Evolutionary conservation across 1,140 invertebrate genomes (phyloP).

Genomic region (Pseudomyrmex cubaensis): DNA sequence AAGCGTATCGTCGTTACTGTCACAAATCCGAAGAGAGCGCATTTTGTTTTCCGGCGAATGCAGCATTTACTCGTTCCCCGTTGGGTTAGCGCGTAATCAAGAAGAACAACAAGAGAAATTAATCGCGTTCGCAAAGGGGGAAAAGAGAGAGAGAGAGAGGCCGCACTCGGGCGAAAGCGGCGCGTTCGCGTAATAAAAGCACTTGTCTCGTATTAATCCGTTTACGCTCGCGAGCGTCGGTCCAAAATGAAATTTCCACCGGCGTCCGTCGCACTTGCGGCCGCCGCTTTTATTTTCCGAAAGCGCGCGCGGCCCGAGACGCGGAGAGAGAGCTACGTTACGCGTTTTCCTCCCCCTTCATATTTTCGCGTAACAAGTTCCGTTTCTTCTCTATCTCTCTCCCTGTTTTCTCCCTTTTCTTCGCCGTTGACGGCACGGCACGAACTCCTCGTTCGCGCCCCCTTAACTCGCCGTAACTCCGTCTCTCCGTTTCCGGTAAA

Average conservation of each 20-base stretch:
- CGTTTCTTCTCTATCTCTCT: neutral
- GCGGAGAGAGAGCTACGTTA: slow-evolving; percentile 12
- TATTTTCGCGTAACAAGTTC: slow-evolving; percentile 53
- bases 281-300: slow-evolving; percentile 50
- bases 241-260: slow-evolving; percentile 47
- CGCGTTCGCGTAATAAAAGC: slow-evolving; percentile 55
- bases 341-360: neutral
- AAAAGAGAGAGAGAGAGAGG: neutral
- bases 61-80: slow-evolving; percentile 46
- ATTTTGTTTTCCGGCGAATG: slow-evolving; percentile 20
- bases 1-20: slow-evolving; percentile 10
- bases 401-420: no score
- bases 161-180: slow-evolving; percentile 10
- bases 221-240: slow-evolving; percentile 42
- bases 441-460: slow-evolving; percentile 51
- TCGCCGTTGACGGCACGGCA: neutral
- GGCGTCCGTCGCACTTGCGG: slow-evolving; percentile 31
- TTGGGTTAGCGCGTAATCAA: slow-evolving; percentile 29
- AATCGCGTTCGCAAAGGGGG: slow-evolving; percentile 34
- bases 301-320: slow-evolving; percentile 20
- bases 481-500: slow-evolving; percentile 71
- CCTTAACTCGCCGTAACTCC: slow-evolving; percentile 65
- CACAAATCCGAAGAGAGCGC: slow-evolving; percentile 5
- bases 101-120: slow-evolving; percentile 53
- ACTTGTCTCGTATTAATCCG: slow-evolving; percentile 59